phyloP scores from a whole-genome alignment of 1,140 invertebrate genomes.

The Adoxophyes honmai region DNA sequence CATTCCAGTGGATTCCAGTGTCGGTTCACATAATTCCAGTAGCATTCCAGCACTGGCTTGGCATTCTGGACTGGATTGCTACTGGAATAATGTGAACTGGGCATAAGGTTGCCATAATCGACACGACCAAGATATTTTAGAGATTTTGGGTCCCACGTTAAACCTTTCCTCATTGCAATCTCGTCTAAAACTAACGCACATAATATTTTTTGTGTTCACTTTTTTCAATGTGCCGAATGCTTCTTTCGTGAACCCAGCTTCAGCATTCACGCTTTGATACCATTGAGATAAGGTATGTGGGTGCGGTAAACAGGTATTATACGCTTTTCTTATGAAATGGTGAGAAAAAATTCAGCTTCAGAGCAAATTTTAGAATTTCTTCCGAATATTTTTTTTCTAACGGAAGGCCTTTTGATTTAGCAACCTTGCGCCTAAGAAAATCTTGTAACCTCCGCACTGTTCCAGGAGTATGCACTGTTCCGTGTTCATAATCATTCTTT shows the following conservation, averaged over 20 bases:
- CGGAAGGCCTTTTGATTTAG: not conserved
- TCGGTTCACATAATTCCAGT: too few relatives aligned
- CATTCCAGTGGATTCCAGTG: too few relatives aligned
- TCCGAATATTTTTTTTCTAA: not conserved
- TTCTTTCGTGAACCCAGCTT: slow-evolving; percentile 1
- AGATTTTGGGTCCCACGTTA: not conserved
- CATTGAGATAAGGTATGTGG: not conserved
- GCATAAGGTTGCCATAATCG: too few relatives aligned
- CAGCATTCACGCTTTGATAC: slow-evolving; percentile 5
- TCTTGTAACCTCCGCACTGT: not conserved
- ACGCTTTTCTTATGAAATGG: not conserved
- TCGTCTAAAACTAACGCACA: slow-evolving; percentile 4
- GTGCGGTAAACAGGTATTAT: slow-evolving; percentile 7
- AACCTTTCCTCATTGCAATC: not conserved
- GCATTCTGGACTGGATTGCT: not conserved
- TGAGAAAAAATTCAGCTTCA: slow-evolving; percentile 8
- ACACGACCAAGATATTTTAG: not conserved
- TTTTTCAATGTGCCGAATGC: not conserved
- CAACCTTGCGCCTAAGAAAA: not conserved
- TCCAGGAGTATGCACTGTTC: not conserved
- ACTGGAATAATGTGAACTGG: too few relatives aligned
- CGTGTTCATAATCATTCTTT: not conserved
- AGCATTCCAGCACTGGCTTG: too few relatives aligned
- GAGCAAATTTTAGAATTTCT: slow-evolving; percentile 1
- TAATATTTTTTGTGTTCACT: not conserved